phyloP scores from a whole-genome alignment of 2,888 invertebrate genomes.

The Octodonta nipae region DNA sequence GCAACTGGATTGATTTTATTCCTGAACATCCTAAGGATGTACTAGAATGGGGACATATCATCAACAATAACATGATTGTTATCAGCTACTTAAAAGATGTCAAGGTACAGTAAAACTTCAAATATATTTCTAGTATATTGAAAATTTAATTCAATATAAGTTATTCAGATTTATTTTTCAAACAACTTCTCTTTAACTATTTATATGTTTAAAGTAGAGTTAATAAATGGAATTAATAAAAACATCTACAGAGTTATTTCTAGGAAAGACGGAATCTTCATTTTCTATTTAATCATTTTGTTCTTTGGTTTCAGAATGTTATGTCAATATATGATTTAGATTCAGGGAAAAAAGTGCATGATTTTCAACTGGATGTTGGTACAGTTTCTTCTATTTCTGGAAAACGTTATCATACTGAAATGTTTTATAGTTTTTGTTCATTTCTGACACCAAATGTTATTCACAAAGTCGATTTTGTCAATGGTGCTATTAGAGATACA shows the following conservation, averaged over 20 bases:
- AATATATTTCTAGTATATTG: not conserved
- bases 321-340: constrained; percentile 66
- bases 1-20: constrained; percentile 73
- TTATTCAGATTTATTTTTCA: too few species aligned
- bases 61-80: constrained; percentile 73
- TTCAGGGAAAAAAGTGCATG: constrained; percentile 56
- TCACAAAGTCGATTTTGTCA: constrained; percentile 66
- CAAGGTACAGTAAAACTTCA: too few species aligned
- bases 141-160: not conserved
- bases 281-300: too few species aligned
- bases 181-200: too few species aligned
- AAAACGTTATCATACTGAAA: constrained; percentile 69
- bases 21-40: constrained; percentile 76
- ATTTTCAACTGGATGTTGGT: constrained; percentile 75
- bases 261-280: too few species aligned
- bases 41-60: constrained; percentile 76
- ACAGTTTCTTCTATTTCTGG: constrained; percentile 75
- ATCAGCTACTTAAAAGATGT: constrained; percentile 87
- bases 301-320: constrained; percentile 48
- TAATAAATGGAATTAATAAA: too few species aligned
- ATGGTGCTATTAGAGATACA: constrained; percentile 44
- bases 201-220: too few species aligned
- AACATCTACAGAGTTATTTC: too few species aligned
- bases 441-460: constrained; percentile 83
- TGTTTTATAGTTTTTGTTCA: constrained; percentile 89